Evolutionary conservation across 2,888 invertebrate species (phyloP).

Genomic region (Poecilus cupreus): DNA sequence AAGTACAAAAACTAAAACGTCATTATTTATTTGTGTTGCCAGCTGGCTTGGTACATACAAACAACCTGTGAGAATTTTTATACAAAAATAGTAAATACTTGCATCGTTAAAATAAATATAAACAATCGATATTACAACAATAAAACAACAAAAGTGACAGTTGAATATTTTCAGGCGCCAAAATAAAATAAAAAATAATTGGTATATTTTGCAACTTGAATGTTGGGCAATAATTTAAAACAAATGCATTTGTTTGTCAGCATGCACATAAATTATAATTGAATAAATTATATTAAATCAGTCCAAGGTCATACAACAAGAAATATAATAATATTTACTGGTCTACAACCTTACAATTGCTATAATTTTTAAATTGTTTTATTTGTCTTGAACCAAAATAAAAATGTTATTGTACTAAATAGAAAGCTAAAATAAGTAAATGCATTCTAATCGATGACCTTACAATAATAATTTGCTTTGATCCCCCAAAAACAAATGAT

Average conservation of each 20-base stretch:
- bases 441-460: neutral
- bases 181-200: too few species aligned
- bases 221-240: neutral
- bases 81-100: neutral
- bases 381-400: too few species aligned
- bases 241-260: neutral
- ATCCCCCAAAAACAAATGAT: neutral
- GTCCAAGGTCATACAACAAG: neutral
- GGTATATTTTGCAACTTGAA: too few species aligned
- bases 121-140: neutral
- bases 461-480: neutral
- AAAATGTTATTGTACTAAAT: slow-evolving; percentile 9
- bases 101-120: neutral
- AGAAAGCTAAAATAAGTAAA: slow-evolving; percentile 1
- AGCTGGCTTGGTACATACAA: neutral
- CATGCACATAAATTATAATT: neutral
- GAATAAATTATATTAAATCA: neutral
- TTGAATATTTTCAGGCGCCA: too few species aligned
- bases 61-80: slow-evolving; percentile 20
- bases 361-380: neutral
- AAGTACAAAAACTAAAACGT: slow-evolving; percentile 17
- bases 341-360: neutral
- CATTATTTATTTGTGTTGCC: slow-evolving; percentile 13
- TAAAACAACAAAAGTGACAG: neutral
- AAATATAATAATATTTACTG: neutral